Evolutionary conservation across 2,888 invertebrate species (phyloP), one percentile per base, ranked within the genome.

Genomic region (Drosophila recens): DNA sequence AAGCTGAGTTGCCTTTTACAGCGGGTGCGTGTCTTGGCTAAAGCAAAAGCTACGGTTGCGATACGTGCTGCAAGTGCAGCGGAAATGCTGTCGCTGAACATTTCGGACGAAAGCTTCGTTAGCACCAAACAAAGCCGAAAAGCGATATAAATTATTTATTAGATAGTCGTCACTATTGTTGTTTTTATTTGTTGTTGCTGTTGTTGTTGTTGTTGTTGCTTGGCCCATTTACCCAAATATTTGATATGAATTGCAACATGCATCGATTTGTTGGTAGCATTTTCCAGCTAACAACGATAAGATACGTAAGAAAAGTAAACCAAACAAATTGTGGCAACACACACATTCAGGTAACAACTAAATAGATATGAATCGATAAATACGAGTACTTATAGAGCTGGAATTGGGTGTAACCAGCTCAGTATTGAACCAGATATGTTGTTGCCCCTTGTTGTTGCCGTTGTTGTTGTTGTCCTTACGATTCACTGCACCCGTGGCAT

Each of bases 401-500:
- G 20, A 23, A 57, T 33, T 45, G 20, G 51, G 20, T 27, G 52
- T 27, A 53, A 30, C 52, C 40, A 45, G 36, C 33, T 34, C 15
- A 34, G 52, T 36, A 34, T 27, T 34, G 23, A 46, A 45, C 20
- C 56, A 27, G 56, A 57, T 57, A 23, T 34, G 6, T 34, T 34
- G 17, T 34, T 34, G 17, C n/a, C 33, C 8, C 27, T 13, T 54
- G 30, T 42, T 42, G 6, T 30, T 43, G 23, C 1, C 17, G 33
- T 13, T 13, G 27, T 4, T 33, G 2, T 15, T 58, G 36, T 8
- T 30, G 27, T 56, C 64, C 73, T 75, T 57, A 54, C 76, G 61
- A 65, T 52, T 70, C 73, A 58, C 61, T 76, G 77, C 80, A 82
- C 68, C 66, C 48, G 53, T 66, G 85, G 82, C 82, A 85, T 80